Conservation (phyloP, 2,797 vertebrate species). For the Apodemus agrarius region DNA sequence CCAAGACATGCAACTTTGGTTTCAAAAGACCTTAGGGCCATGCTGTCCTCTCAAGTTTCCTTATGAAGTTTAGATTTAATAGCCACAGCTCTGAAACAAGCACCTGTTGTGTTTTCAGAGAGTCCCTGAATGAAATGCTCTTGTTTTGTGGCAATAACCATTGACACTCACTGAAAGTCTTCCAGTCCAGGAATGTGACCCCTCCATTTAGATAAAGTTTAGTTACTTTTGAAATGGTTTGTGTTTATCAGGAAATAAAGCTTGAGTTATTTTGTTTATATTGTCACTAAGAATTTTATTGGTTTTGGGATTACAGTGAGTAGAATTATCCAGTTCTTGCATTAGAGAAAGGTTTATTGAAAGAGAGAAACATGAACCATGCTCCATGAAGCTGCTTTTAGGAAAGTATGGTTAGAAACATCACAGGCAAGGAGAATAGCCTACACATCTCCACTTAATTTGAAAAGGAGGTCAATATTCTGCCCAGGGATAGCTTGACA, state of each 20-base stretch:
- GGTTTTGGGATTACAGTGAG: neutral
- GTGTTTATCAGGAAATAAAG: neutral
- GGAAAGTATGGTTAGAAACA: neutral
- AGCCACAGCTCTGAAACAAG: neutral
- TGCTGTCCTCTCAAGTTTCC: neutral
- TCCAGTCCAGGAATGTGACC: neutral
- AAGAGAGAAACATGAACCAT: no score
- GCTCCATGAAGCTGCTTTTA: neutral
- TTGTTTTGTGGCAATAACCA: neutral
- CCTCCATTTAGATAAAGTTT: neutral
- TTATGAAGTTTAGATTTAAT: neutral
- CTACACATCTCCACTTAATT: neutral
- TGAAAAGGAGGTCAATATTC: neutral
- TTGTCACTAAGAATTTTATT: neutral
- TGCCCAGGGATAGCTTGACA: neutral
- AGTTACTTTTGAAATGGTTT: neutral
- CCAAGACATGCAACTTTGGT: neutral
- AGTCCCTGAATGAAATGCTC: neutral
- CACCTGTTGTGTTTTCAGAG: neutral
- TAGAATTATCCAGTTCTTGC: neutral
- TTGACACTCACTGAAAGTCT: neutral
- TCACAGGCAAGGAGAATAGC: neutral
- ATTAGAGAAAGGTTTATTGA: neutral
- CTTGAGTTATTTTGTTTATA: neutral
- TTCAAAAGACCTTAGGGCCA: neutral